Base-by-base conservation (phyloP, 2,113 vertebrate species). In the Apodemus sylvaticus region DNA sequence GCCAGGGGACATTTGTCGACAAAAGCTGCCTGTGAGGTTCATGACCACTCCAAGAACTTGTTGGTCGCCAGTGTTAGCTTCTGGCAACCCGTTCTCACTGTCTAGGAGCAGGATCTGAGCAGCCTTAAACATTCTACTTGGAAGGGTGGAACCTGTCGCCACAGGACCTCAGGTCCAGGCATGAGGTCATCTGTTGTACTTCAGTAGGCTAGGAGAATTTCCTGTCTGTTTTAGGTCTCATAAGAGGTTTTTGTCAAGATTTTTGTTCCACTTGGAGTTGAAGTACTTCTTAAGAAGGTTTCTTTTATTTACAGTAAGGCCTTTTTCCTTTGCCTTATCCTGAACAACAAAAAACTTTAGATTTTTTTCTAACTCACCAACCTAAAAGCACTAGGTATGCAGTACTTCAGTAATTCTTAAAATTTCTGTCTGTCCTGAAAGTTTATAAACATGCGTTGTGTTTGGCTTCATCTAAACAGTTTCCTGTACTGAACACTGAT, bases 401-500 rank as follows among this genome's bases (percentile, higher is more conserved):
- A 14, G 81, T 77, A 39, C 31, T 16, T 39, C 79, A 60, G 34
- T 91, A 68, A 45, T n/a, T 45, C 7, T 89, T 70, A 60, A 45
- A 14, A 71, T 51, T 83, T n/a, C 26, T 3, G 14, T 91, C 53
- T 85, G 74, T 87, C 7, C 81, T 90, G 55, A n/a, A 86, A 64
- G 60, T 91, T 83, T 83, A 13, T 92, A 51, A 89, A 68, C n/a
- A 36, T 93, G 53, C 71, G 74, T 76, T 97, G 0, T 94, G 16
- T 97, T 77, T 94, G 94, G n/a, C 90, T 98, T 89, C 97, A 92
- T 98, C 97, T 96, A 92, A 98, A 97, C 98, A 98, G 99, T 99
- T 99, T 98, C 99, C 99, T 97, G 93, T 99, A 97, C 98, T 99
- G 98, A 99, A 98, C 98, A 97, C 99, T 96, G 98, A 99, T 97